Evolutionary conservation across 2,888 invertebrate genomes (phyloP), one percentile per base, ranked within the genome.

Genomic region (Pheosia tremula): DNA sequence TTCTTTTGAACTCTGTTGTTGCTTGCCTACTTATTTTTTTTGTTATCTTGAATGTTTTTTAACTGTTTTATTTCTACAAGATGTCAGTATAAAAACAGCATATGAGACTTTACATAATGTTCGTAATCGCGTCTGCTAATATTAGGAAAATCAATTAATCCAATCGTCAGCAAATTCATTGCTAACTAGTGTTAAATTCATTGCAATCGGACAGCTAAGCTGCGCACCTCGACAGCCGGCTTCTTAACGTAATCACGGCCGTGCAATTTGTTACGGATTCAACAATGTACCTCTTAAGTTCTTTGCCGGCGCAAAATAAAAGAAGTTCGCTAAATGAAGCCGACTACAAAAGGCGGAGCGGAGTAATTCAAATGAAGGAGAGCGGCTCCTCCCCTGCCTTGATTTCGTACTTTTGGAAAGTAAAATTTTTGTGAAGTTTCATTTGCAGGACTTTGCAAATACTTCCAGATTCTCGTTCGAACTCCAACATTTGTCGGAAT

Each of bases 221-320:
- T 75, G 77, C 77, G 81, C 83, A 24, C 85, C 74, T 78, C 74
- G 77, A 69, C 75, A 80, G 73, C 64, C 24, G 24, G 24, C 83
- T 85, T 86, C 82, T 83, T 87, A 88, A 87, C 87, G 86, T 87
- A 90, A 92, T 93, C 90, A 90, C 83, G 85, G 82, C 82, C 68
- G 82, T 87, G 89, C 91, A 92, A 93, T 92, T 93, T 92, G 91
- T 92, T 91, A 91, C 90, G 82, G 86, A 89, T 91, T 90, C 87
- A 92, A 93, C 93, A 93, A 93, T 93, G 93, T 91, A 90, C 87
- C 90, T 88, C 85, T 91, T 87, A 90, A 91, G 86, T 90, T 88
- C 88, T 86, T 86, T 83, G 85, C 84, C 75, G 74, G 82, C 67
- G 74, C 78, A 82, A 91, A 92, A 91, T 88, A 90, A 90, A 93